phyloP scores from a whole-genome alignment of 2,797 vertebrate genomes.

The Schizopygopsis pylzovi region DNA sequence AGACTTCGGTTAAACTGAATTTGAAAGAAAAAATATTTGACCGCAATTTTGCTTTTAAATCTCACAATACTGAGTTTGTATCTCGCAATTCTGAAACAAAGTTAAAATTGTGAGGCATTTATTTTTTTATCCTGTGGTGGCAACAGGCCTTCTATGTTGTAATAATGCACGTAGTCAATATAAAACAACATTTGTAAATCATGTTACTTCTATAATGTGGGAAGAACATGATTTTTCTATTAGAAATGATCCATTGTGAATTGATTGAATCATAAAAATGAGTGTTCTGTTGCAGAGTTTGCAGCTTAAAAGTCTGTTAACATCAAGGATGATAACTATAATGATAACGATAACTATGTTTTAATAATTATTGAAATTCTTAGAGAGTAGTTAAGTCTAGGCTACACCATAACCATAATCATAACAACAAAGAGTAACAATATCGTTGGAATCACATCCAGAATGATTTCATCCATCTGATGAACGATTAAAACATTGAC shows the following conservation, averaged over 20 bases:
- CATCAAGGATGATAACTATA: not conserved
- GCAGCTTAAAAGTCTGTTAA: not conserved
- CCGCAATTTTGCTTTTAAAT: not conserved
- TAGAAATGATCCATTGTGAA: not conserved
- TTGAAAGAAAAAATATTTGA: too few relatives aligned
- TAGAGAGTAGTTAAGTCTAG: not conserved
- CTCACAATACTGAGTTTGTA: too few relatives aligned
- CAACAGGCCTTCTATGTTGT: not conserved
- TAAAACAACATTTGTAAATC: not conserved
- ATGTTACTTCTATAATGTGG: not conserved
- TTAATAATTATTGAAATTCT: not conserved
- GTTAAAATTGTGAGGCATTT: not conserved
- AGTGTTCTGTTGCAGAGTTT: not conserved
- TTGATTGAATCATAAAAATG: not conserved
- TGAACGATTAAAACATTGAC: not conserved
- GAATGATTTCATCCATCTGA: not conserved
- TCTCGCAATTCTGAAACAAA: too few relatives aligned
- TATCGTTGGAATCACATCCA: not conserved
- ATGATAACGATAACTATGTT: not conserved
- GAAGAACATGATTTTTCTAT: not conserved
- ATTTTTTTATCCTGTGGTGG: not conserved
- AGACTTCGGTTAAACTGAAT: not conserved
- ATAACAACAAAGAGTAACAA: not conserved
- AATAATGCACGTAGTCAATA: not conserved
- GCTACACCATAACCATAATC: not conserved